Base-by-base conservation (phyloP, 2,888 invertebrate genomes). In the Furcula furcula region DNA sequence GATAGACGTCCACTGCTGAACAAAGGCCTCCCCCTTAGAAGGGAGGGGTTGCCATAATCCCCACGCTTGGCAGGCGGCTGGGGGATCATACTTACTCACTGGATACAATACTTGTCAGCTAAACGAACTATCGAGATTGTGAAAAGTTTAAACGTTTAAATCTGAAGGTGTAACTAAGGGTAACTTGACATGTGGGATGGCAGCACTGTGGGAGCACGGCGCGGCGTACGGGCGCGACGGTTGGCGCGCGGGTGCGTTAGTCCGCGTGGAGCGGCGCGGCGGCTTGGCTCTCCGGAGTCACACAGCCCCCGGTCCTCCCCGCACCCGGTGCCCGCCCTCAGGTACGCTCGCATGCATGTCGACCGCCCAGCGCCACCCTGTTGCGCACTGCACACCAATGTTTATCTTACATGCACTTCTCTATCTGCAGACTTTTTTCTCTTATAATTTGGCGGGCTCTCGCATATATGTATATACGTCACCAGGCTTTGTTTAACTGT, bases 321-420 rank as follows among this genome's bases (percentile, higher is more conserved):
- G 65, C 63, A 52, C 68, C 73, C 76, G 69, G 73, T 76, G 69
- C 77, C 75, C 76, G 72, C 70, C 69, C 62, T 65, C 70, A 80
- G 80, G 81, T 79, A 28, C 11, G 63, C 65, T 56, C 58, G 58
- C 59, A 60, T 56, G 58, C 53, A 51, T 49, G 48, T 55, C 44
- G 58, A 55, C 62, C 60, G 60, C 62, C 51, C 53, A 50, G 55
- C 58, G 55, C 64, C 46, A 52, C 59, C 55, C 60, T 84, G 84
- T 85, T 85, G 85, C 85, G 85, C 82, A 76, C 68, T 77, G 76
- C 81, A 81, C 77, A 62, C 64, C 76, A 69, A 76, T 78, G 79
- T 79, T 80, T 76, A 77, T 74, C 59, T 64, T 57, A 36, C 12
- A 52, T 49, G 56, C 55, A 56, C 56, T 42, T 40, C 57, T 51